Conservation (phyloP, 1,140 invertebrate species). For the Heliothis virescens region DNA sequence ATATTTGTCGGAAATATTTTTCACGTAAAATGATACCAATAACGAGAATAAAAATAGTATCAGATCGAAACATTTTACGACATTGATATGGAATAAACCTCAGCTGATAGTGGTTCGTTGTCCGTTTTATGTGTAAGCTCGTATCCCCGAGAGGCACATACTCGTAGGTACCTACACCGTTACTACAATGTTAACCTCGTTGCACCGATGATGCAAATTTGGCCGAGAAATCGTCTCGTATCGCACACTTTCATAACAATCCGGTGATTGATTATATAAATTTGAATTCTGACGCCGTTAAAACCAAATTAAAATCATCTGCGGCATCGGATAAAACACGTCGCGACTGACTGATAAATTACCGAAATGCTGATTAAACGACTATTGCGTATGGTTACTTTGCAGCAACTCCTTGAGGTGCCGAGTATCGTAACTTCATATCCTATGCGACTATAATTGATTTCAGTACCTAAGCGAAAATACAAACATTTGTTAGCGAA, state of each 20-base stretch:
- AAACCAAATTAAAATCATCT: slow-evolving; percentile 82
- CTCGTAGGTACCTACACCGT: slow-evolving; percentile 43
- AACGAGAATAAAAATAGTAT: slow-evolving; percentile 45
- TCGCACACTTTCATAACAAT: slow-evolving; percentile 85
- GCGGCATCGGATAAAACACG: slow-evolving; percentile 82
- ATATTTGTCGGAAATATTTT: slow-evolving; percentile 44
- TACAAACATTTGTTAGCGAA: background rate
- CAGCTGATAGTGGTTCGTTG: slow-evolving; percentile 43
- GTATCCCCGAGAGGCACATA: slow-evolving; percentile 43
- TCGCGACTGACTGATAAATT: slow-evolving; percentile 80
- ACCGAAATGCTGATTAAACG: slow-evolving; percentile 80
- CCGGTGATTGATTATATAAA: slow-evolving; percentile 85
- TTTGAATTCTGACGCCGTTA: slow-evolving; percentile 83
- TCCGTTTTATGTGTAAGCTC: slow-evolving; percentile 43
- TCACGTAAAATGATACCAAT: slow-evolving; percentile 46
- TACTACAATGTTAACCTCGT: slow-evolving; percentile 62
- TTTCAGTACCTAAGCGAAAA: slow-evolving; percentile 20
- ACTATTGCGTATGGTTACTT: slow-evolving; percentile 62
- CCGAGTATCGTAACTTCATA: slow-evolving; percentile 58
- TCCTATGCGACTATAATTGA: slow-evolving; percentile 56
- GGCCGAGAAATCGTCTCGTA: slow-evolving; percentile 81
- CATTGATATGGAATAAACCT: slow-evolving; percentile 30
- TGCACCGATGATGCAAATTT: slow-evolving; percentile 81
- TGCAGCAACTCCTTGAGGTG: background rate
- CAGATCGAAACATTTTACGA: slow-evolving; percentile 41